Conservation (phyloP, 2,113 vertebrate genomes). For the Osmerus eperlanus region DNA sequence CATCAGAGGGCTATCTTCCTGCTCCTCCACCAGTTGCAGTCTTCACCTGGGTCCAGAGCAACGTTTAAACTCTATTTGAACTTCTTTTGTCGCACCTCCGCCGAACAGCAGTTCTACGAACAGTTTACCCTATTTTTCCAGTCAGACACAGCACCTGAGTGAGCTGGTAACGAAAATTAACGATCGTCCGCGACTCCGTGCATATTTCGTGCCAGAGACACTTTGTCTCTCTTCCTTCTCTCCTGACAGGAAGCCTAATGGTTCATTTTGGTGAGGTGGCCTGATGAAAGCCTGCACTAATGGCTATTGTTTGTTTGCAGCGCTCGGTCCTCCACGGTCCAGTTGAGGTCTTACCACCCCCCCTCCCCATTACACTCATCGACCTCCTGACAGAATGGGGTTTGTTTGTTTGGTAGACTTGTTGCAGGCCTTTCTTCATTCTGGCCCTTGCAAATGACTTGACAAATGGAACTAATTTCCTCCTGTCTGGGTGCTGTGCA, state of each 20-base stretch:
- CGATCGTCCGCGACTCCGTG: no score
- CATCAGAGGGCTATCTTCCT: slow-evolving; percentile 5
- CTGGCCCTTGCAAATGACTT: not conserved
- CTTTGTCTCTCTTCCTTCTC: not conserved
- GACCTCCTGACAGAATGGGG: slow-evolving; percentile 47
- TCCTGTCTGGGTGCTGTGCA: not conserved
- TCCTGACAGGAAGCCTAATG: not conserved
- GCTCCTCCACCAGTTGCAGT: not conserved
- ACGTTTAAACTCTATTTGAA: no score
- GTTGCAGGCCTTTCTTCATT: slow-evolving; percentile 1
- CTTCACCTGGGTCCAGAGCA: not conserved
- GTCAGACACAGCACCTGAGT: not conserved
- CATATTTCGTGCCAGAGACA: no score
- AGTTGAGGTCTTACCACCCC: slow-evolving; percentile 21
- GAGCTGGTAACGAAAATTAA: not conserved
- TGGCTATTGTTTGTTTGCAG: slow-evolving; percentile 17
- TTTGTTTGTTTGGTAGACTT: slow-evolving; percentile 30
- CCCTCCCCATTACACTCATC: slow-evolving; percentile 32
- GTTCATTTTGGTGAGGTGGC: slow-evolving; percentile 4
- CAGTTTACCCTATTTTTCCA: no score
- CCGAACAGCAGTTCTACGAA: no score
- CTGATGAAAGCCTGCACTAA: slow-evolving; percentile 17
- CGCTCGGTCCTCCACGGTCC: slow-evolving; percentile 6
- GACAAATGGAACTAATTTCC: not conserved
- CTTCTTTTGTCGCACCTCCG: no score